Conservation (phyloP, 2,888 invertebrate genomes). For the Mantis religiosa region DNA sequence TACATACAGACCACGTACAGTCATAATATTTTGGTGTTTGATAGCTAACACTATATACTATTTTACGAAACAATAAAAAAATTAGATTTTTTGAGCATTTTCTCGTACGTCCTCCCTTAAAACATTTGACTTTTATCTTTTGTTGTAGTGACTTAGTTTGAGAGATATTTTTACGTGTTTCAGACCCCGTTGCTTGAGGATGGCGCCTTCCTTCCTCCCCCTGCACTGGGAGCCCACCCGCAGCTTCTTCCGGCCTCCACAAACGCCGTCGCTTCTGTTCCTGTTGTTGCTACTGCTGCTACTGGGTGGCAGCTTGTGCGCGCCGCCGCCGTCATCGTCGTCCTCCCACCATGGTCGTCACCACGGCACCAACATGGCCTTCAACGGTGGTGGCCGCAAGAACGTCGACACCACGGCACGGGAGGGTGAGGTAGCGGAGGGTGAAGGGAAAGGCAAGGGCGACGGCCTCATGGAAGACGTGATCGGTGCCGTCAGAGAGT, state of each 20-base stretch:
- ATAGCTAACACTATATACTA: too few relatives aligned
- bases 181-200: slow-evolving; percentile 4
- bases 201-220: background rate
- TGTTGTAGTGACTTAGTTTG: too few relatives aligned
- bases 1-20: too few relatives aligned
- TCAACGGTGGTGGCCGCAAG: background rate
- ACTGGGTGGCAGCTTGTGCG: background rate
- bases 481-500: background rate
- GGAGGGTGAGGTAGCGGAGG: background rate
- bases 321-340: background rate
- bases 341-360: background rate
- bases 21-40: too few relatives aligned
- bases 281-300: background rate
- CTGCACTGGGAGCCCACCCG: background rate
- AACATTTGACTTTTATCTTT: too few relatives aligned
- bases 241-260: background rate
- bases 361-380: background rate
- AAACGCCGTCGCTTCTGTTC: background rate
- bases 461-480: background rate
- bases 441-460: background rate
- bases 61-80: too few relatives aligned
- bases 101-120: too few relatives aligned
- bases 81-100: too few relatives aligned
- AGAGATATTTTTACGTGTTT: background rate
- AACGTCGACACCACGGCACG: too few relatives aligned